Base-by-base conservation (phyloP, 2,113 vertebrate species). In the Notothenia rossii region DNA sequence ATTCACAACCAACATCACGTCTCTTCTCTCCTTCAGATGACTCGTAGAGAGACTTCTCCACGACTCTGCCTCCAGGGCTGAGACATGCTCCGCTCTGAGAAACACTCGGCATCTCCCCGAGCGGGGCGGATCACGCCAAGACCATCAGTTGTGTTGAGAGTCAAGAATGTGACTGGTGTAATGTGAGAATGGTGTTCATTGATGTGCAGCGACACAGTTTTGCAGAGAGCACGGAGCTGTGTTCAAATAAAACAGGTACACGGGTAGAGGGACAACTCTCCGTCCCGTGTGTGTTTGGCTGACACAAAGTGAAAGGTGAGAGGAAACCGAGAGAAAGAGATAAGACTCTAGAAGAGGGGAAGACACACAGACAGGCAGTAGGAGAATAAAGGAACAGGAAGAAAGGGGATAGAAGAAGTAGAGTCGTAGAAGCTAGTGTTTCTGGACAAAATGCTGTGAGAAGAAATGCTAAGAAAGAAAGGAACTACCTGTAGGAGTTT, bases 401-500 rank as follows among this genome's bases (percentile, higher is more conserved):
- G 67, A 51, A 22, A 36, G 48, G 5, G 12, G 54, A 69, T 46
- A 20, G 50, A 29, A 29, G 29, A 4, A 40, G 36, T 7, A 60
- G 40, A 60, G 43, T 3, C 60, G 50, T 8, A 46, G 45, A 55
- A 81, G 51, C 33, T 13, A 17, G 22, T 25, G 12, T 77, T 78
- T 3, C 29, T 64, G 58, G 81, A 63, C 72, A 82, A 77, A 73
- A 81, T 54, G n/a, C 15, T 18, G 29, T 33, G 2, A 46, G 22
- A 84, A 56, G 56, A 62, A 60, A 25, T 13, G 17, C 0, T 9
- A 48, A 69, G 17, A 43, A 55, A 62, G 22, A 0, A 43, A 54
- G 4, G 9, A 25, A 49, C 10, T 78, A 99, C 98, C 98, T 98
- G 97, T 2, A 99, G 87, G 58, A 97, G 94, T 66, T 98, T 98